Base-by-base conservation (phyloP, 1,140 invertebrate genomes). In the Chionoecetes opilio region DNA sequence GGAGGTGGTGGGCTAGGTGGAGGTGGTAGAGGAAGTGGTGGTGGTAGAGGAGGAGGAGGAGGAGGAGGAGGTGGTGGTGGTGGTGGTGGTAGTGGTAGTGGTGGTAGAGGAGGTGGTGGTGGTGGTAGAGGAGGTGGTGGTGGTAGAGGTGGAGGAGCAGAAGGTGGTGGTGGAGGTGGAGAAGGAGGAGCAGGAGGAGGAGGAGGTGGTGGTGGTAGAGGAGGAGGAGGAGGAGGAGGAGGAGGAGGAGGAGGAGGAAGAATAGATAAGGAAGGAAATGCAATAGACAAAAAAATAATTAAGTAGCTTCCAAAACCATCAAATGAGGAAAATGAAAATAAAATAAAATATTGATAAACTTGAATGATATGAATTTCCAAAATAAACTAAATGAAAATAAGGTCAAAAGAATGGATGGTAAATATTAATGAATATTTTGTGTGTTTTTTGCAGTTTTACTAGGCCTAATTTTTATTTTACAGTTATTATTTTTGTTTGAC, bases 181-280 rank as follows among this genome's bases (percentile, higher is more conserved):
- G 96, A 99, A 98, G 96, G 98, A 98, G 96, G 97, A 98, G 11
- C 98, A 98, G 91, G 97, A 99, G 96, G 99, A 99, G 97, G 97
- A 95, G 87, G 91, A 37, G 2, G 63, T n/a, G 63, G 63, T n/a
- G 63, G 63, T n/a, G 63, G 63, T n/a, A 26, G 63, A 11, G 26
- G 63, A 53, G 46, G 63, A 75, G 63, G 26, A n/a, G 63, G n/a
- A n/a, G n/a, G n/a, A 63, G 21, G 53, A 63, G 53, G 21, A 63
- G 53, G 21, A 63, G 53, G 53, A 63, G 21, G 53, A 63, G 53
- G 53, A 63, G 53, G 53, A 92, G 6, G 8, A 0, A 21, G n/a
- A n/a, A 0, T 34, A n/a, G 1, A 46, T 35, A 37, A 34, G 5
- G 21, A 41, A 75, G 82, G 29, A 35, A 31, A 41, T 41, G n/a